Percentiles rank a stretch among this genome's conserved stretches.
phyloP scores from a whole-genome alignment of 1,140 invertebrate species.

The Aphidius gifuensis region DNA sequence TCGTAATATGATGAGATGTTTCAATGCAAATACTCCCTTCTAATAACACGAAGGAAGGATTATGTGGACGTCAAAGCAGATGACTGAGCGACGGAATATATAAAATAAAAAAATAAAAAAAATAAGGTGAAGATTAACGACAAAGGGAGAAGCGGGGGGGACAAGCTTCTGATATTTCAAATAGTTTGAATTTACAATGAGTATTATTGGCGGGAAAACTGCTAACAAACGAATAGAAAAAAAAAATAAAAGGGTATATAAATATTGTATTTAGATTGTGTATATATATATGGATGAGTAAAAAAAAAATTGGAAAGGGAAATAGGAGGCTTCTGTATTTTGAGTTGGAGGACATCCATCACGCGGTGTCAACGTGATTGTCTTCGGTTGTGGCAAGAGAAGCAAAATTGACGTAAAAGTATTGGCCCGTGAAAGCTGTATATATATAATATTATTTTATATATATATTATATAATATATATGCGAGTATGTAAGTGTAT shows the following conservation, averaged over 20 bases:
- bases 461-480: too few species aligned
- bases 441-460: too few species aligned
- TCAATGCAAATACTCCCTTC: slow-evolving; percentile 27
- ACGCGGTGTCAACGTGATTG: slow-evolving; percentile 56
- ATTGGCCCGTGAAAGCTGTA: slow-evolving; percentile 36
- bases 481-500: too few species aligned
- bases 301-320: background rate
- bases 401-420: slow-evolving; percentile 40
- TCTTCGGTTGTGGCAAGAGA: slow-evolving; percentile 42
- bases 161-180: slow-evolving; percentile 51
- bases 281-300: slow-evolving; percentile 1
- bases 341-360: slow-evolving; percentile 51
- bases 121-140: too few species aligned
- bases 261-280: background rate
- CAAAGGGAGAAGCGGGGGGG: slow-evolving; percentile 14
- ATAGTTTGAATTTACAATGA: slow-evolving; percentile 57
- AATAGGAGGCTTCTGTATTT: slow-evolving; percentile 33
- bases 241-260: background rate
- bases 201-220: slow-evolving; percentile 52
- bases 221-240: background rate
- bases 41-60: slow-evolving; percentile 51
- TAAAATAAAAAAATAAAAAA: too few species aligned
- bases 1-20: background rate
- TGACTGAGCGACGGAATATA: slow-evolving; percentile 47
- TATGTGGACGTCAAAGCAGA: slow-evolving; percentile 53